Conservation (phyloP, 2,888 invertebrate genomes). For the Meiosimyza platycephala region DNA sequence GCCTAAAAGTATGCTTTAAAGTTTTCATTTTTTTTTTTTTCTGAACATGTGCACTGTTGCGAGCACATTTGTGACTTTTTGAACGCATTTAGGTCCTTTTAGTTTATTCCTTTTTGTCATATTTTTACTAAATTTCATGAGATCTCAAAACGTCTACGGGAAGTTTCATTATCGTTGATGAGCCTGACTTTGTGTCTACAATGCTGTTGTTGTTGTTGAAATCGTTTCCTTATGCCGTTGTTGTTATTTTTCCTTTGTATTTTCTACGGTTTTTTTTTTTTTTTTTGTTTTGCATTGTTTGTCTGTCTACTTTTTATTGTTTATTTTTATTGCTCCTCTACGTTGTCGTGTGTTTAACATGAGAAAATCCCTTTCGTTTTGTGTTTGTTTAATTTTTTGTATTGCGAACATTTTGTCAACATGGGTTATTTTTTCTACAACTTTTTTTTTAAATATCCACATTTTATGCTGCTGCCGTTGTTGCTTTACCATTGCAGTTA, state of each 20-base stretch:
- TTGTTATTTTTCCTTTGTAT: not conserved
- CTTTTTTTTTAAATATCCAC: slow-evolving; percentile 4
- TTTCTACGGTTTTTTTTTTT: not conserved
- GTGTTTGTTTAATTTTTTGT: slow-evolving; percentile 20
- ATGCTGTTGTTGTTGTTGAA: not conserved
- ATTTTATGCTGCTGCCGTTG: not conserved
- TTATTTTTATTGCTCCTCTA: slow-evolving; percentile 18
- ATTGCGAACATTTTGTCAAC: not conserved
- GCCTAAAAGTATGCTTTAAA: slow-evolving; percentile 26
- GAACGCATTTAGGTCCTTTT: no score
- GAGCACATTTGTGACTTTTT: no score
- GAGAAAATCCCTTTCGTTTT: slow-evolving; percentile 13
- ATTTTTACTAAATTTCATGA: not conserved
- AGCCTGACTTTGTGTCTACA: slow-evolving; percentile 13
- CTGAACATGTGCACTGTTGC: no score
- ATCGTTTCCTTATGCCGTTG: not conserved
- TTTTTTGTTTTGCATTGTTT: slow-evolving; percentile 4
- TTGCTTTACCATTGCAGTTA: slow-evolving; percentile 4
- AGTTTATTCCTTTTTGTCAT: no score
- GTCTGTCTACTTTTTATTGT: slow-evolving; percentile 22
- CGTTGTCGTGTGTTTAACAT: not conserved
- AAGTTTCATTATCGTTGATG: slow-evolving; percentile 30
- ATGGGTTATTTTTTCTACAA: not conserved
- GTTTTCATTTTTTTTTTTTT: not conserved
- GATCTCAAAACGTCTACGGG: slow-evolving; percentile 6